Percentiles rank a stretch among this genome's conserved stretches.
Evolutionary conservation across 1,140 invertebrate genomes (phyloP).

Genomic region (Leptinotarsa texana): DNA sequence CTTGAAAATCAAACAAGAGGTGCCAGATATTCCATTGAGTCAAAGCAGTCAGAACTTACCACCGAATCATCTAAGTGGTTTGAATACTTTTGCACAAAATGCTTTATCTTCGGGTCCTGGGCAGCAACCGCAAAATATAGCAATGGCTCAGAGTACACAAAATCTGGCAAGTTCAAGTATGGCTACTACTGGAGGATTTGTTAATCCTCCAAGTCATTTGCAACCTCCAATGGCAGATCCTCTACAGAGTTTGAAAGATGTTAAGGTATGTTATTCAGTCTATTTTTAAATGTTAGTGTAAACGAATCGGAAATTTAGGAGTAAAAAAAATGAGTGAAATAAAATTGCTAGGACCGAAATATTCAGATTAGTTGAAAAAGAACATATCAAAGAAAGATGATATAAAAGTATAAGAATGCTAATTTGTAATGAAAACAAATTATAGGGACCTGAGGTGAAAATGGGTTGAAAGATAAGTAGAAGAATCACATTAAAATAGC

Average conservation of each 20-base stretch:
- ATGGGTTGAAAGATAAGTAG: too few relatives aligned
- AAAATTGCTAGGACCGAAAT: too few relatives aligned
- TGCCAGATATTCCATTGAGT: conserved; percentile 55
- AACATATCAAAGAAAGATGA: too few relatives aligned
- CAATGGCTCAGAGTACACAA: conserved; percentile 32
- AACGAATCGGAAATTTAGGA: too few relatives aligned
- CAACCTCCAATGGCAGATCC: conserved; percentile 64
- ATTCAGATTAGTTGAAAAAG: too few relatives aligned
- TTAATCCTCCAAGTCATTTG: conserved; percentile 37
- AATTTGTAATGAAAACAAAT: too few relatives aligned
- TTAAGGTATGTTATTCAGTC: conserved; percentile 63
- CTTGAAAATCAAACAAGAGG: conserved; percentile 79
- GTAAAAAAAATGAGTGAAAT: too few relatives aligned
- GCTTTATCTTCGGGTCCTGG: conserved; percentile 19
- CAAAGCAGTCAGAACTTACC: conserved; percentile 13
- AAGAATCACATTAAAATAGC: too few relatives aligned
- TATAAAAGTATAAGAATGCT: too few relatives aligned
- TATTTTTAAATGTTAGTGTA: too few relatives aligned
- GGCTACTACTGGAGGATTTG: conserved; percentile 30
- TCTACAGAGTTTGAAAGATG: conserved; percentile 76
- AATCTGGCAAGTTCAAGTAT: conserved; percentile 25
- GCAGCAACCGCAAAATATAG: conserved; percentile 20
- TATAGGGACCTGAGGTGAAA: too few relatives aligned
- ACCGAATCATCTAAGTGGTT: conserved; percentile 25
- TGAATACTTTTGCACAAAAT: conserved; percentile 33